Evolutionary conservation across 2,888 invertebrate genomes (phyloP), one percentile per base, ranked within the genome.

Genomic region (Cheilosia grossa): DNA sequence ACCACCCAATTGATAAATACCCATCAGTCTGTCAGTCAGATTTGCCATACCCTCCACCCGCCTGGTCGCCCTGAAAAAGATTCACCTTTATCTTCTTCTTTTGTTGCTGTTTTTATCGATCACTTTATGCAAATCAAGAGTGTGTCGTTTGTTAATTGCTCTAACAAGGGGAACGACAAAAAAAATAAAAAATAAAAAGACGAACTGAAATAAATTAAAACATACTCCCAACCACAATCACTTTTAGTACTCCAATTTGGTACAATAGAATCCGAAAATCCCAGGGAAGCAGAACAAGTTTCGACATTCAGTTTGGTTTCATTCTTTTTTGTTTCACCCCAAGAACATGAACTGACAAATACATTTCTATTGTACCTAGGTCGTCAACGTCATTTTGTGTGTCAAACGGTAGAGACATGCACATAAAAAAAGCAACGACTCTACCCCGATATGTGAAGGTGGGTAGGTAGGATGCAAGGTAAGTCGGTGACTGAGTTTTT

Each of bases 341-440:
- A 3, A 37, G 37, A 37, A 13, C 37, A 13, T 37, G 21, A 4
- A 66, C 37, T 30, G 13, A 61, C 54, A 77, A 37, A 64, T 66
- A 44, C 63, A 49, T 67, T 82, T 79, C 73, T 47, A 74, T 83
- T 83, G 72, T 73, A 73, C 80, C 70, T 74, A 83, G 79, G 79
- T 83, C 74, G 64, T 83, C 73, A 79, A 63, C 69, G 79, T 70
- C 67, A 74, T 63, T 61, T 21, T 66, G 44, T 66, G 49, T 77
- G 70, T 59, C 70, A 82, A 61, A 37, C 40, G 21, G 37, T 49
- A 69, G 53, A 73, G 44, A 44, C 17, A 56, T 53, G 54, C 21
- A 51, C 42, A 59, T 19, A 30, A 30, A 44, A 47, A 30, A 30
- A 19, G 47, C n/a, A 66, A n/a, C 44, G 30, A 58, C 58, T n/a